These are phyloP conservation scores for Drosophila navojoa DNA, from an alignment of 1,140 invertebrate genomes.

Conservation along the genomic window DNA sequence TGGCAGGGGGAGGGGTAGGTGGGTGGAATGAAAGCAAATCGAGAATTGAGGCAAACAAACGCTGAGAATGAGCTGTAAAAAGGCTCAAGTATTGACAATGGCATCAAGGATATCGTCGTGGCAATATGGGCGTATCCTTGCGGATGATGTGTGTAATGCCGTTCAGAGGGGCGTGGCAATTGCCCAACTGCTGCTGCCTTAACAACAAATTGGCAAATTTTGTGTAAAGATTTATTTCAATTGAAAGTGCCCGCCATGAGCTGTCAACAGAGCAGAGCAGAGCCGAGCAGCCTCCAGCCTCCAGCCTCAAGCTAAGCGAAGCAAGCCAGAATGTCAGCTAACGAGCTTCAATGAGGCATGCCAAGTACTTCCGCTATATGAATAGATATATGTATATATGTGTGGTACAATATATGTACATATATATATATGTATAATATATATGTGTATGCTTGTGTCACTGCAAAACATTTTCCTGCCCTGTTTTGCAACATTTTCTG, in stretches of 20 bases:
- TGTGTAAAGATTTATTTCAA: constrained; percentile 77
- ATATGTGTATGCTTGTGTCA: background rate
- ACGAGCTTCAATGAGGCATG: constrained; percentile 79
- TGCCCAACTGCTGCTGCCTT: background rate
- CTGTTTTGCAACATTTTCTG: constrained; percentile 47
- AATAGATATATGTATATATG: constrained; percentile 16
- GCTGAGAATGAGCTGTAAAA: constrained; percentile 73
- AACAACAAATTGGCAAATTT: constrained; percentile 80
- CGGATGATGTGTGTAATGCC: constrained; percentile 52
- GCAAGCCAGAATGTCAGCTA: constrained; percentile 66
- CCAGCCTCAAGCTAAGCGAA: background rate
- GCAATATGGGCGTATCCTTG: constrained; percentile 27
- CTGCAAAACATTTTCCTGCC: constrained; percentile 49
- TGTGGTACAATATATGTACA: too few relatives aligned
- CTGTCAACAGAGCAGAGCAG: constrained; percentile 58
- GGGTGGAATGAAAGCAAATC: constrained; percentile 44
- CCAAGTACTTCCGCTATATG: constrained; percentile 73
- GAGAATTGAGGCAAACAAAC: constrained; percentile 65
- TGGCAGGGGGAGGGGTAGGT: background rate
- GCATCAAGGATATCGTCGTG: constrained; percentile 57
- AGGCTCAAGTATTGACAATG: constrained; percentile 80
- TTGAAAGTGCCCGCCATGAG: constrained; percentile 76
- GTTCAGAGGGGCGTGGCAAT: constrained; percentile 56
- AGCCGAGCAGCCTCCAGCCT: background rate
- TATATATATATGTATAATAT: constrained; percentile 2